Percentiles rank a stretch among this genome's conserved stretches.
Evolutionary conservation across 2,797 vertebrate genomes (phyloP).

Genomic region (Nyctalus aviator): DNA sequence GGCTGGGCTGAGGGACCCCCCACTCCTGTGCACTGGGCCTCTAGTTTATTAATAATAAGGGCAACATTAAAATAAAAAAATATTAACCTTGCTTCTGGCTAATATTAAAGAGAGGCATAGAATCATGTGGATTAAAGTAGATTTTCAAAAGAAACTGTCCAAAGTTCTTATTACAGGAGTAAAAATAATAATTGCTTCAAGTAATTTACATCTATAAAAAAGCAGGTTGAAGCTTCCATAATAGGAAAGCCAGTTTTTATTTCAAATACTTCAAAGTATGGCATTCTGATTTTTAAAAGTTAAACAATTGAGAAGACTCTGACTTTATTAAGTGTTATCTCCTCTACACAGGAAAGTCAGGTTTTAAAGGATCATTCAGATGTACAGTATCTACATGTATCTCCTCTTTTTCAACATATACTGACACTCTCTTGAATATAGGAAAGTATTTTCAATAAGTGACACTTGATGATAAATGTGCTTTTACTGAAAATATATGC

Average conservation of each 20-base stretch:
- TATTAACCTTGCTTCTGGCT: constrained; percentile 36
- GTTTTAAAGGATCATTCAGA: constrained; percentile 75
- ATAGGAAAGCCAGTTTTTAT: constrained; percentile 78
- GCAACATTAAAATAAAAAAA: constrained; percentile 70
- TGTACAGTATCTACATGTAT: constrained; percentile 56
- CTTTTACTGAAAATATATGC: constrained; percentile 65
- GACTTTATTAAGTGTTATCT: constrained; percentile 80
- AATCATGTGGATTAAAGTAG: constrained; percentile 61
- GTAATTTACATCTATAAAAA: constrained; percentile 78
- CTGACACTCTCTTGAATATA: constrained; percentile 74
- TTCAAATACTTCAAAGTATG: constrained; percentile 82
- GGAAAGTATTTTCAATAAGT: constrained; percentile 75
- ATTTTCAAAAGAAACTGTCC: constrained; percentile 73
- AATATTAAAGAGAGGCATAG: constrained; percentile 46
- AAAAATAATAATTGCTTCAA: constrained; percentile 79
- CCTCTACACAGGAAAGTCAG: constrained; percentile 61
- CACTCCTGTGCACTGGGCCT: too few species aligned
- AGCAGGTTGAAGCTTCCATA: constrained; percentile 72
- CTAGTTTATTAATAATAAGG: constrained; percentile 8
- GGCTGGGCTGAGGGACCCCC: too few species aligned
- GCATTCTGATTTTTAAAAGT: constrained; percentile 84
- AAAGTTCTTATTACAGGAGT: constrained; percentile 68
- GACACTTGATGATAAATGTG: constrained; percentile 71
- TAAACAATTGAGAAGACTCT: constrained; percentile 81
- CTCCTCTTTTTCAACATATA: constrained; percentile 58